Evolutionary conservation across 64 coral and sea anemone genomes (phyloP), one percentile per base, ranked within the genome.

Genomic region (Montipora foliosa): DNA sequence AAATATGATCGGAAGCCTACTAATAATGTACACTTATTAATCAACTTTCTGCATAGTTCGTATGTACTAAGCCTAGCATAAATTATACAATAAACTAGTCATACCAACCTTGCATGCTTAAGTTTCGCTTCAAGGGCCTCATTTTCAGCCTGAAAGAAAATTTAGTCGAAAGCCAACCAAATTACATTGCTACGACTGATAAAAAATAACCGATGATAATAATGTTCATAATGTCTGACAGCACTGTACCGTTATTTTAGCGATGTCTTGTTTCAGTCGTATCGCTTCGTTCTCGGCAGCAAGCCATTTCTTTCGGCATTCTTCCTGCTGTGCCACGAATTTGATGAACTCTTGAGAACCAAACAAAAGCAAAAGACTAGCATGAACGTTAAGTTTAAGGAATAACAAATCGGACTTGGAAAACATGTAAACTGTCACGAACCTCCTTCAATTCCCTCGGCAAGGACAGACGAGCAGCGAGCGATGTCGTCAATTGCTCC

Each of bases 371-470:
- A 19, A 16, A 90, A 89, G 1, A 71, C 21, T 8, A 5, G 14
- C 17, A 68, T 68, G 8, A 5, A 2, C 29, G n/a, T 24, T n/a
- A 10, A 67, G 61, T 37, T 9, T 4, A 55, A 67, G 19, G 16
- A 25, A 6, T 24, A n/a, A 17, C 21, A 1, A 55, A 44, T 47
- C 25, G 7, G 59, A 59, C 8, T 9, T 50, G 53, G 52, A 12
- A 12, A 37, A 67, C 16, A 19, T 67, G 17, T 10, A 24, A 24
- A 45, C 2, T 64, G 72, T 51, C 81, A 22, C 64, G 64, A 5
- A 98, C 96, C 96, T 98, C 96, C 96, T 89, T 98, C 96, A 75
- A 98, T 98, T 89, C 96, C 96, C 49, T 98, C 96, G 13, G 88
- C 88, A 50, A 98, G 91, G 44, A 98, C 93, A 12, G 96, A 75